A percentile compares a stretch with the other conserved stretches of the same genome.
Evolutionary conservation across 1,140 invertebrate species (phyloP).

Genomic region (Pristionchus pacificus): DNA sequence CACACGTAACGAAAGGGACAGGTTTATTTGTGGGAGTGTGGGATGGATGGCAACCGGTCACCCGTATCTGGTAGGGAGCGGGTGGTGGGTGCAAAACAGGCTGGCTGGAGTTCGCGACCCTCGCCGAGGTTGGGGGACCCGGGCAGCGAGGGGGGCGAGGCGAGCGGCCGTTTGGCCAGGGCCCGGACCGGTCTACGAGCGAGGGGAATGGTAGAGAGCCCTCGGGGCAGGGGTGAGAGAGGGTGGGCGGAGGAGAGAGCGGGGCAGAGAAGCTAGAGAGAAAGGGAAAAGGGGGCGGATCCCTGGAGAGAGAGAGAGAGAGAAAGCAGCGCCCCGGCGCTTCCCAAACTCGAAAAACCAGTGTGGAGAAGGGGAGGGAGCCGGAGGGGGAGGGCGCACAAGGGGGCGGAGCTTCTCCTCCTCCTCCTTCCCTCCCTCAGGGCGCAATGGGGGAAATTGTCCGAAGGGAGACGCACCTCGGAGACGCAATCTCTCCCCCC

Average conservation of each 20-base stretch:
- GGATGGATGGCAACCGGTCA: no score
- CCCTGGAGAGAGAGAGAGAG: not conserved
- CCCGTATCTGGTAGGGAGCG: no score
- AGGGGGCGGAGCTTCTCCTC: not conserved
- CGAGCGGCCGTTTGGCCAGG: not conserved
- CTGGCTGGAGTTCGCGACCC: not conserved
- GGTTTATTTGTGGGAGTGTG: no score
- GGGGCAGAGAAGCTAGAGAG: not conserved
- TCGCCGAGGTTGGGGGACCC: not conserved
- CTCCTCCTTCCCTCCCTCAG: not conserved
- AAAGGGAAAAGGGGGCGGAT: slow-evolving; percentile 3
- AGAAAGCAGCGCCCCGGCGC: not conserved
- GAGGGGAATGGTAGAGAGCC: not conserved
- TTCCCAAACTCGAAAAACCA: slow-evolving; percentile 24
- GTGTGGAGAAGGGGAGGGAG: slow-evolving; percentile 10
- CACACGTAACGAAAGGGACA: no score
- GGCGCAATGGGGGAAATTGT: not conserved
- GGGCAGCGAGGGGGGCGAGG: not conserved
- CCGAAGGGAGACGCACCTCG: not conserved
- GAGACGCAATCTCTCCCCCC: no score
- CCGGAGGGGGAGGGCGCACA: not conserved
- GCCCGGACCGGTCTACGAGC: not conserved
- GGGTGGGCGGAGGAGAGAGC: not conserved
- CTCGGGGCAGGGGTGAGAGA: not conserved
- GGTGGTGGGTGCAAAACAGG: no score